phyloP scores from a whole-genome alignment of 1,140 invertebrate species.

The Aphaenogaster rudis region DNA sequence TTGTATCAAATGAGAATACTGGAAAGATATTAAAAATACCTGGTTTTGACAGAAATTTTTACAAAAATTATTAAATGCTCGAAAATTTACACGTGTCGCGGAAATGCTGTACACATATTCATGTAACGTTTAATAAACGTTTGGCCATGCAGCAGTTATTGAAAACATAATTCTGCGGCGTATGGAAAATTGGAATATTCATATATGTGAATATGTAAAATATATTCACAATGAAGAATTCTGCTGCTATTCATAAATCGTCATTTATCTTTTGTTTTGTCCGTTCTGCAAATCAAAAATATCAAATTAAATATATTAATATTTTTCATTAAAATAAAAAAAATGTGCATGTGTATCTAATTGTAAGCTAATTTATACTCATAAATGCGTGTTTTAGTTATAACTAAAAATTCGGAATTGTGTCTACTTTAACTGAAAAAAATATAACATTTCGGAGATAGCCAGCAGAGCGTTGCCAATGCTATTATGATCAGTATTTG shows the following conservation, averaged over 20 bases:
- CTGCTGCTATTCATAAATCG: conserved; percentile 8
- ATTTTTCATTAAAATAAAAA: not conserved
- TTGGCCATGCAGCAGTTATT: conserved; percentile 33
- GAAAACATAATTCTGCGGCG: conserved; percentile 23
- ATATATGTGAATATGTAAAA: conserved; percentile 28
- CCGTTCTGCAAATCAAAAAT: not conserved
- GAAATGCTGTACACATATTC: not conserved
- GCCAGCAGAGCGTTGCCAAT: no score
- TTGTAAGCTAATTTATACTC: not conserved
- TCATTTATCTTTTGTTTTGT: conserved; percentile 31
- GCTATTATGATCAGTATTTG: not conserved
- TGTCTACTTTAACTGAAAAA: not conserved
- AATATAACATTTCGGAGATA: not conserved
- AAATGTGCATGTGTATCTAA: not conserved
- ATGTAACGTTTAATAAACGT: conserved; percentile 28
- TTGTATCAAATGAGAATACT: not conserved
- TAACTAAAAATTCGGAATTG: not conserved
- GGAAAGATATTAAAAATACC: not conserved
- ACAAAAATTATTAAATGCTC: conserved; percentile 29
- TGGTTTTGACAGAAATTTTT: not conserved
- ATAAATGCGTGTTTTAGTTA: not conserved
- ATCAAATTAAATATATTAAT: conserved; percentile 33
- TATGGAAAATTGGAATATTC: conserved; percentile 46
- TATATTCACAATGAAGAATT: not conserved
- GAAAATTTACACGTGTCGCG: not conserved